Evolutionary conservation across 2,113 vertebrate species (phyloP).

Genomic region (Chloropsis cyanopogon): DNA sequence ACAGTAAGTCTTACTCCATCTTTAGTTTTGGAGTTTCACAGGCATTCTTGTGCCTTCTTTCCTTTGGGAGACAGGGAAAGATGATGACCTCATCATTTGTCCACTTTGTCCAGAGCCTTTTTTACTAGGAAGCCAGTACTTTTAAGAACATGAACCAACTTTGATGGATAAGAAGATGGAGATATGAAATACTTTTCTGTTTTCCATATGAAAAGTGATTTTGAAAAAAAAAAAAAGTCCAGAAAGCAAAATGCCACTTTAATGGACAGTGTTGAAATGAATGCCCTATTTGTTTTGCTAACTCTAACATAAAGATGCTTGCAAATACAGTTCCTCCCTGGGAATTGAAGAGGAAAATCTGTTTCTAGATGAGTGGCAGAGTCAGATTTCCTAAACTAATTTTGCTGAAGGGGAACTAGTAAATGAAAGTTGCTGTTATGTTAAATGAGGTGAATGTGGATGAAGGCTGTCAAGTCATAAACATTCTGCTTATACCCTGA

Average conservation of each 20-base stretch:
- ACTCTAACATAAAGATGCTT: conserved; percentile 3
- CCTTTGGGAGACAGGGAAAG: neutral
- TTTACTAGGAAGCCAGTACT: neutral
- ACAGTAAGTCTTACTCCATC: neutral
- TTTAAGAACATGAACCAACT: neutral
- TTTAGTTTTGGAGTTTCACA: conserved; percentile 20
- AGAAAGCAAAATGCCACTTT: neutral
- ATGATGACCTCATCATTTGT: neutral
- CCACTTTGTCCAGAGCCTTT: neutral
- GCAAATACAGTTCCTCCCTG: neutral
- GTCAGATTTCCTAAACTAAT: conserved; percentile 58
- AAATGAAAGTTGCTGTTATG: conserved; percentile 33
- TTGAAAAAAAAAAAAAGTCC: neutral
- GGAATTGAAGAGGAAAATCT: conserved; percentile 3
- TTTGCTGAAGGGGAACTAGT: conserved; percentile 49
- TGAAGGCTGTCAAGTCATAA: conserved; percentile 52
- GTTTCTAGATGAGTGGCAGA: conserved; percentile 45
- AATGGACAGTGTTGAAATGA: neutral
- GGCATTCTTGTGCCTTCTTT: neutral
- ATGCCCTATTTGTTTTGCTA: neutral
- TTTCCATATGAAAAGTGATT: neutral
- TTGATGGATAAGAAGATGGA: neutral
- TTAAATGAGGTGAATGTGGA: conserved; percentile 42
- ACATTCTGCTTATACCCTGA: conserved; percentile 37
- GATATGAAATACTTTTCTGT: neutral